Evolutionary conservation across 1,140 invertebrate species (phyloP).

Genomic region (Hestina assimilis): DNA sequence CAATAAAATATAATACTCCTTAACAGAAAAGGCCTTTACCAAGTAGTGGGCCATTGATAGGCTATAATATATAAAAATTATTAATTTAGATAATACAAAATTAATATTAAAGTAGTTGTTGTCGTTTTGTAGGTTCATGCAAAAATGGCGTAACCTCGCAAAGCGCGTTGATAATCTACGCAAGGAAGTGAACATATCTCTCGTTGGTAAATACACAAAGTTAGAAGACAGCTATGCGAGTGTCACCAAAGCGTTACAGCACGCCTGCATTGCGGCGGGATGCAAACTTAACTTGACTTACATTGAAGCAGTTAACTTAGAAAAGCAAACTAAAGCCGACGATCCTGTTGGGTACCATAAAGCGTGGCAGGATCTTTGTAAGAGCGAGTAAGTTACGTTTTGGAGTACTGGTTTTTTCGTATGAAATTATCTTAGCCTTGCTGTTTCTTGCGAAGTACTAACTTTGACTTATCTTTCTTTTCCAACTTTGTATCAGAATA

Average conservation of each 20-base stretch:
- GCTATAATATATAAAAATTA: not conserved
- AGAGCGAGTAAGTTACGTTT: slow-evolving; percentile 92
- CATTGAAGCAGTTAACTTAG: slow-evolving; percentile 94
- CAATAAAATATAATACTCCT: no score
- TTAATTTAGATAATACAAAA: not conserved
- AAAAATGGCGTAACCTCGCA: slow-evolving; percentile 94
- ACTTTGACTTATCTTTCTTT: no score
- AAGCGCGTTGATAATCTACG: slow-evolving; percentile 89
- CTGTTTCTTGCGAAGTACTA: no score
- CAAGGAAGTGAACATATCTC: slow-evolving; percentile 92
- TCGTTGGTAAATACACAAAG: slow-evolving; percentile 99
- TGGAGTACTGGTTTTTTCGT: no score
- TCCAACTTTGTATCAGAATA: no score
- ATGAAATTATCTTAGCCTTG: no score
- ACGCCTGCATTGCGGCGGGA: slow-evolving; percentile 91
- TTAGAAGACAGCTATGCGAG: slow-evolving; percentile 98
- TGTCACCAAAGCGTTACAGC: slow-evolving; percentile 95
- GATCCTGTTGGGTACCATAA: slow-evolving; percentile 93
- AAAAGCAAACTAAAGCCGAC: slow-evolving; percentile 83
- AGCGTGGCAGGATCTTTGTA: slow-evolving; percentile 95
- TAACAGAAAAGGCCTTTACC: no score
- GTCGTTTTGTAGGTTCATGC: slow-evolving; percentile 83
- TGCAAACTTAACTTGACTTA: slow-evolving; percentile 93
- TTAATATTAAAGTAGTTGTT: slow-evolving; percentile 2
- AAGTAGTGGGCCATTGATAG: no score